Percentiles rank a stretch among this genome's conserved stretches.
These are phyloP conservation scores for Chroicocephalus ridibundus DNA, from an alignment of 2,113 vertebrate species.

Conservation along the genomic window DNA sequence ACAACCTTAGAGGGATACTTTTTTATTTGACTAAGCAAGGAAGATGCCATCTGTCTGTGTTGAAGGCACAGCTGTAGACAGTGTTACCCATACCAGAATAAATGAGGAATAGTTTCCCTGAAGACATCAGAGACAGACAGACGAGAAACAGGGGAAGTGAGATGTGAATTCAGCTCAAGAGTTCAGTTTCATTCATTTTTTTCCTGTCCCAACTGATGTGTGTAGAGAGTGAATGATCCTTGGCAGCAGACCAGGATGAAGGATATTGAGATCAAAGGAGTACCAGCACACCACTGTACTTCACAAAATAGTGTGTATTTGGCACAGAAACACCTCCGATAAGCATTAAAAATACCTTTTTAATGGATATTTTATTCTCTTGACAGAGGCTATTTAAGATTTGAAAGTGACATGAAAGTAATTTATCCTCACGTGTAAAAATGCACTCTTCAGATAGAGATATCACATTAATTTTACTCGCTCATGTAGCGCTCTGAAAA, in stretches of 20 bases:
- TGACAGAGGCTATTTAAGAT: slow-evolving; percentile 49
- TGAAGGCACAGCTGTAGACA: not conserved
- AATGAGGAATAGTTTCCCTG: not conserved
- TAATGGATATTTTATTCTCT: slow-evolving; percentile 61
- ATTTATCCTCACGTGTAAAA: slow-evolving; percentile 51
- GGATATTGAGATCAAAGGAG: slow-evolving; percentile 64
- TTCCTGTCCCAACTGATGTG: not conserved
- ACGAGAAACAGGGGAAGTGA: not conserved
- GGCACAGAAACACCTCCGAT: slow-evolving; percentile 50
- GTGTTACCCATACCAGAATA: not conserved
- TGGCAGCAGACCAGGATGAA: slow-evolving; percentile 61
- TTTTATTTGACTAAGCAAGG: not conserved
- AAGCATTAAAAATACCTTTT: slow-evolving; percentile 66
- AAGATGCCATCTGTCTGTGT: not conserved
- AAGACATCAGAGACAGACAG: not conserved
- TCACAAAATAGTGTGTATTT: slow-evolving; percentile 50
- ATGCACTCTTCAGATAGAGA: slow-evolving; percentile 22
- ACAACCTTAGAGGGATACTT: not conserved
- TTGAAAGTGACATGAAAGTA: slow-evolving; percentile 58
- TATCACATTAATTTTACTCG: slow-evolving; percentile 45
- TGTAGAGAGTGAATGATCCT: slow-evolving; percentile 35
- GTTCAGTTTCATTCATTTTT: slow-evolving; percentile 32
- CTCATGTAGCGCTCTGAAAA: slow-evolving; percentile 45
- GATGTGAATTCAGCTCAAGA: slow-evolving; percentile 2
- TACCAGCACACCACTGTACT: slow-evolving; percentile 32